Conservation (phyloP, 2,797 vertebrate species). For the Kryptopterus vitreolus region DNA sequence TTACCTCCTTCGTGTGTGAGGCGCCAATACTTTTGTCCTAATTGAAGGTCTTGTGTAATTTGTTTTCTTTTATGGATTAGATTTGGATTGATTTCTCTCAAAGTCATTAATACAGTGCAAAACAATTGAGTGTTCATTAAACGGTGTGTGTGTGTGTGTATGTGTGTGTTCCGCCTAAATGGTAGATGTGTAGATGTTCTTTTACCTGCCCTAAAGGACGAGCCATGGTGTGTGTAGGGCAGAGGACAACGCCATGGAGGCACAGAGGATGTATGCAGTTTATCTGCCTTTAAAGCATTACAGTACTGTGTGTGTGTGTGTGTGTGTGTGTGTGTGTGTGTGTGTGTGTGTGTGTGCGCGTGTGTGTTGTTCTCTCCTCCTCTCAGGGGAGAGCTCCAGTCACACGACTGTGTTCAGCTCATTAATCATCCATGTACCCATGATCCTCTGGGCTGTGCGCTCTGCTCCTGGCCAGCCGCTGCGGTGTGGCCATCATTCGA, state of each 20-base stretch:
- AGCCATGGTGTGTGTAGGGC: not conserved
- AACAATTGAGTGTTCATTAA: not conserved
- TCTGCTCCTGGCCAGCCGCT: constrained; percentile 41
- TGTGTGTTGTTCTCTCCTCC: constrained; percentile 37
- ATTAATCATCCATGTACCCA: constrained; percentile 51
- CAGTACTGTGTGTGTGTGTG: constrained; percentile 36
- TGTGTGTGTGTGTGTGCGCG: constrained; percentile 33
- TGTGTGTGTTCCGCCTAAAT: too few species aligned
- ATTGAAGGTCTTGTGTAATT: not conserved
- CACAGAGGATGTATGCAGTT: not conserved
- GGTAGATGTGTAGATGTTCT: too few species aligned
- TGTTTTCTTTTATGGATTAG: not conserved
- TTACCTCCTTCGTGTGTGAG: not conserved
- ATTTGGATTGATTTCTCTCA: not conserved
- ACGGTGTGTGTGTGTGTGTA: constrained; percentile 4
- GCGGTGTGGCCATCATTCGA: constrained; percentile 34
- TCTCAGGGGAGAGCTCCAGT: constrained; percentile 46
- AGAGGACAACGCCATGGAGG: not conserved
- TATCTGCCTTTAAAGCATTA: constrained; percentile 23
- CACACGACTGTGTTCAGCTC: constrained; percentile 45
- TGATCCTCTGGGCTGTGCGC: constrained; percentile 46
- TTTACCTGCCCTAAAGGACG: constrained; percentile 2
- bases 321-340: constrained; percentile 31
- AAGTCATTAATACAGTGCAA: not conserved
- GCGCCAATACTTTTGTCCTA: not conserved